Evolutionary conservation across 2,113 vertebrate species (phyloP).

Genomic region (Pluvialis apricaria): DNA sequence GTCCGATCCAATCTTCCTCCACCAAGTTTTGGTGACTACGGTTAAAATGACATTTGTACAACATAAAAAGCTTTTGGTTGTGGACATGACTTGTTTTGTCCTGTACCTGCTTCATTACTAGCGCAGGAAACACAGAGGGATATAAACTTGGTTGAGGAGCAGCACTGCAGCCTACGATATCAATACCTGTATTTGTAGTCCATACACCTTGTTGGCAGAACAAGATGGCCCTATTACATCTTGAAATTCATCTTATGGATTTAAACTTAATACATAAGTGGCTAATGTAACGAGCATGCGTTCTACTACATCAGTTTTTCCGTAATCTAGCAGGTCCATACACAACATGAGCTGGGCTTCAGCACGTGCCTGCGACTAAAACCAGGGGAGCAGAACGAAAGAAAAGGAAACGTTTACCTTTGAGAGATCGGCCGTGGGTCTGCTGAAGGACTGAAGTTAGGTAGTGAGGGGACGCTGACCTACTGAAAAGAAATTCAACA

Average conservation of each 20-base stretch:
- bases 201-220: neutral
- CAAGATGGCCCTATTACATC: neutral
- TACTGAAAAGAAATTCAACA: conserved; percentile 76
- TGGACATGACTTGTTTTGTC: neutral
- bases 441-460: conserved; percentile 84
- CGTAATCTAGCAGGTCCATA: neutral
- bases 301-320: neutral
- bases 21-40: neutral
- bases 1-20: neutral
- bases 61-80: neutral
- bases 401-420: conserved; percentile 78
- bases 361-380: neutral
- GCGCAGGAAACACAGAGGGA: neutral
- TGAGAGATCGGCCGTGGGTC: conserved; percentile 83
- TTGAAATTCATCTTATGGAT: neutral
- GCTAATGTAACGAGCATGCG: neutral
- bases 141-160: neutral
- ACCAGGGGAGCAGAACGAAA: neutral
- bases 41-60: neutral
- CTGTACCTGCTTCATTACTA: neutral
- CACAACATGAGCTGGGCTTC: neutral
- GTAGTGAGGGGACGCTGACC: conserved; percentile 89
- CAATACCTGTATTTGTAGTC: neutral
- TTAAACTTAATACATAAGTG: neutral
- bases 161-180: neutral